phyloP scores from a whole-genome alignment of 92 coral and sea anemone genomes.

The Siderastrea siderea region DNA sequence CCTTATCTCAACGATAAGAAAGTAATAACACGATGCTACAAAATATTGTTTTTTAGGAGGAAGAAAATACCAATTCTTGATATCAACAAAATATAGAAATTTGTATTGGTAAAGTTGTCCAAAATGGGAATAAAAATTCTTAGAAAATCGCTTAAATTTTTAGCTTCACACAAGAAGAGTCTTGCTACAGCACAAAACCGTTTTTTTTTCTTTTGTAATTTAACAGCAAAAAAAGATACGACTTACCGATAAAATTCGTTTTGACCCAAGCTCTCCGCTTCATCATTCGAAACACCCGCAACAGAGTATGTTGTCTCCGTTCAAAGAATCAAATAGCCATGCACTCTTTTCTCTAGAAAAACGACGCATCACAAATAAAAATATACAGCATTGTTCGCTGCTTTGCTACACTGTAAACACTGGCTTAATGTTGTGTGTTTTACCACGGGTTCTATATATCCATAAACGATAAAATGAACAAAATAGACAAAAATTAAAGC shows the following conservation, averaged over 20 bases:
- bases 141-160: not conserved
- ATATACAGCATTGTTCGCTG: not conserved
- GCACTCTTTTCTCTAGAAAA: not conserved
- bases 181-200: not conserved
- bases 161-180: not conserved
- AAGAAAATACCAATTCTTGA: not conserved
- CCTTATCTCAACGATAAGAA: not conserved
- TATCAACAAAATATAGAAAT: not conserved
- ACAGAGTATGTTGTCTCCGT: not conserved
- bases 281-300: not conserved
- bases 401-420: constrained; percentile 5
- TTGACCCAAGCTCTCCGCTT: not conserved
- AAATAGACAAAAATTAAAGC: constrained; percentile 61
- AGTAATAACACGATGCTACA: not conserved
- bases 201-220: not conserved
- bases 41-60: constrained; percentile 4
- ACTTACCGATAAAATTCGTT: constrained; percentile 36
- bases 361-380: not conserved
- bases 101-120: not conserved
- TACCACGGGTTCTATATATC: constrained; percentile 47
- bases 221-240: not conserved
- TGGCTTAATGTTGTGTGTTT: constrained; percentile 45
- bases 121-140: not conserved
- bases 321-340: not conserved
- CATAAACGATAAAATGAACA: constrained; percentile 40